Evolutionary conservation across 2,113 vertebrate genomes (phyloP), one percentile per base, ranked within the genome.

Genomic region (Oxygymnocypris stewartii): DNA sequence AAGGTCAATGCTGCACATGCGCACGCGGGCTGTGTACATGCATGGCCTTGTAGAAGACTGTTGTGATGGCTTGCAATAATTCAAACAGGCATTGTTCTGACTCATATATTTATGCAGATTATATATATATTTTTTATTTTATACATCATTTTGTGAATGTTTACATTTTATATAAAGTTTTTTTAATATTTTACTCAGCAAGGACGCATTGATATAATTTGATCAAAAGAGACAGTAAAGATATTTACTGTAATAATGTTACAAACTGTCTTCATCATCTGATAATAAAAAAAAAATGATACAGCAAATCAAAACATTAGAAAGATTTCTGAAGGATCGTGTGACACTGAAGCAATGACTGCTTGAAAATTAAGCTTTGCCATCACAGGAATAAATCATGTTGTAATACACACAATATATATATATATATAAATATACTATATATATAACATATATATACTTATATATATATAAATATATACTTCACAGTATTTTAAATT

Each of bases 31-130:
- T 1, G 7, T 23, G 40, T 69, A 63, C 42, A 23, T 31, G 28
- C 44, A 71, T 49, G 42, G 80, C 63, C 80, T 82, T 82, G 44
- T 82, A 35, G 4, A 28, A 14, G 78, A 47, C n/a, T 47, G 73
- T 28, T 75, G 23, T 76, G 73, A 28, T 47, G 73, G 42, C 73
- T 76, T 8, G 23, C n/a, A 81, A 11, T 65, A 12, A 47, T 47
- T 81, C 14, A 31, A 37, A 9, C 3, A 37, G 5, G 31, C 16
- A 54, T 54, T 42, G 23, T 74, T 76, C n/a, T 76, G 8, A 13
- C 20, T 23, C 8, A 40, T 42, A 42, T 47, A n/a, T 59, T 59
- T n/a, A n/a, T 10, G 8, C 12, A 0, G 2, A 47, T 47, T 47
- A 11, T 47, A 47, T 47, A 47, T 4, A 8, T 51, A 16, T 54